Evolutionary conservation across 2,797 vertebrate genomes (phyloP).

Genomic region (Chelonia mydas): DNA sequence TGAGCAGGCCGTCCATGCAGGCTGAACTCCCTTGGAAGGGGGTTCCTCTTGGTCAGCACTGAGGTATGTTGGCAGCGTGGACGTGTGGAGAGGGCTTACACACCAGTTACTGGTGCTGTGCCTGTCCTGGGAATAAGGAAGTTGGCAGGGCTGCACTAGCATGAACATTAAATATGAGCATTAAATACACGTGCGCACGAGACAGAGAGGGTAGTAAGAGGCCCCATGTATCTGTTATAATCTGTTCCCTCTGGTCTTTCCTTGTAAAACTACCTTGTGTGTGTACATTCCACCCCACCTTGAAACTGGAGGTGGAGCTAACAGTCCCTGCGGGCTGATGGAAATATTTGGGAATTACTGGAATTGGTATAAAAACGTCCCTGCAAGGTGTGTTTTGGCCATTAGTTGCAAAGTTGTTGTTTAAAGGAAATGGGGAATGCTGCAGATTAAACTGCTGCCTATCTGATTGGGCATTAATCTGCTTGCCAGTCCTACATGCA

Average conservation of each 20-base stretch:
- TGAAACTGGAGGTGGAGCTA: background rate
- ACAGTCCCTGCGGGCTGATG: background rate
- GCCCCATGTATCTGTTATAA: background rate
- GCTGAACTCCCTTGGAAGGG: too few species aligned
- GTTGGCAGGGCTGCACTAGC: background rate
- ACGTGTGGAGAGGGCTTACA: background rate
- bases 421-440: background rate
- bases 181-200: background rate
- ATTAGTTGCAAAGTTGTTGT: background rate
- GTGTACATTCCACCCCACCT: background rate
- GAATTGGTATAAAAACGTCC: background rate
- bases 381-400: background rate
- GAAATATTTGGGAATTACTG: background rate
- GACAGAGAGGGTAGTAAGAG: background rate
- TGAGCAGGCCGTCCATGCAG: background rate
- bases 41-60: background rate
- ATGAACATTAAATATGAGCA: background rate
- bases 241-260: background rate
- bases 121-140: background rate
- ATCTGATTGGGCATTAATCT: background rate
- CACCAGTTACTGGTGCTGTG: background rate
- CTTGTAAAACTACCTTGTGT: background rate
- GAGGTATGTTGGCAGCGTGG: background rate
- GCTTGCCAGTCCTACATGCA: background rate
- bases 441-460: background rate